Evolutionary conservation across 2,797 vertebrate species (phyloP), one percentile per base, ranked within the genome.

Genomic region (Gallinago nigripennis): DNA sequence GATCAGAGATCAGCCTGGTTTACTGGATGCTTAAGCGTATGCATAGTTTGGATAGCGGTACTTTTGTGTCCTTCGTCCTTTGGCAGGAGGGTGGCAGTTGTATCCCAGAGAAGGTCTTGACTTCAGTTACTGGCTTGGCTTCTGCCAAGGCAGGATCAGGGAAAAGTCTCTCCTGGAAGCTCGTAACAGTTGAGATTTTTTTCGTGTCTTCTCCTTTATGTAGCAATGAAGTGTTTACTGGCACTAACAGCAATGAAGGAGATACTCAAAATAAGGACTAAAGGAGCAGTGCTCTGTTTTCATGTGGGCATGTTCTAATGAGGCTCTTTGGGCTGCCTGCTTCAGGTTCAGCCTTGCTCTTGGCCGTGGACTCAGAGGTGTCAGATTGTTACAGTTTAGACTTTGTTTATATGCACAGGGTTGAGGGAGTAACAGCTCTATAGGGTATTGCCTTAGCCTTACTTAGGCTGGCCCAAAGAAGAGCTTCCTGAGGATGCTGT

Each of bases 121-220:
- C 95, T 96, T 85, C 0, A 12, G 76, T 89, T 92, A 50, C 90
- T 91, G 93, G 95, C 91, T 96, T 96, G 94, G 83, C 90, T 64
- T 95, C 88, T 88, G 93, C 96, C 96, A 28, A 79, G 46, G 96
- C 98, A 96, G 65, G 68, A 25, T 0, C 35, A 48, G 96, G 96
- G 92, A 84, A 91, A 96, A 66, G 73, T 28, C 68, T 78, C 95
- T 97, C 83, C 92, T 94, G 95, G 97, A 97, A 96, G 96, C 96
- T 97, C 92, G 91, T 96, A 93, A 83, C 92, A 98, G 98, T 98
- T 97, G 96, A 96, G 96, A 97, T 97, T 97, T 97, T 98, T 96
- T 24, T 24, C 7, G 69, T 86, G 87, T 96, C 92, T 97, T 94
- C 58, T 93, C 94, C 97, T 97, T 98, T 97, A 98, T 98, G 98